phyloP scores from a whole-genome alignment of 2,888 invertebrate species.

The Microplitis deprimator region DNA sequence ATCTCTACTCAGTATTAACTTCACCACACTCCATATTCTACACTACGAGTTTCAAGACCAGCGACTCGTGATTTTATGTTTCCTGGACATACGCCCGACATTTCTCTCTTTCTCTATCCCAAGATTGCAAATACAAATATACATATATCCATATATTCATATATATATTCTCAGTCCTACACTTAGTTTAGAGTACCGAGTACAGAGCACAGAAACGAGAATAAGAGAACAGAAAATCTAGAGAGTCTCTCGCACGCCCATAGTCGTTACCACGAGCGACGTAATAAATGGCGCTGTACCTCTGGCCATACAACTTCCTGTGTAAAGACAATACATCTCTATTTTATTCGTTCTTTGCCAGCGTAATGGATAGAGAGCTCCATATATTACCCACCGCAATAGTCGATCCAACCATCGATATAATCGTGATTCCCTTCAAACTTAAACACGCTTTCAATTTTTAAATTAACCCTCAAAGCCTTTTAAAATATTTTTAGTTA shows the following conservation, averaged over 20 bases:
- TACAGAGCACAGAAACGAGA: not conserved
- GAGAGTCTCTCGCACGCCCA: constrained; percentile 36
- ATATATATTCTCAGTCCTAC: not conserved
- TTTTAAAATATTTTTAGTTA: too few relatives aligned
- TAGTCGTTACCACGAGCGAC: constrained; percentile 40
- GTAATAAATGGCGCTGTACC: constrained; percentile 58
- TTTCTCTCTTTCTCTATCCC: constrained; percentile 25
- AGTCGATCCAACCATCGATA: constrained; percentile 31
- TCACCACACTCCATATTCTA: not conserved
- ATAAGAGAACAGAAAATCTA: constrained; percentile 27
- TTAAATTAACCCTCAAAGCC: not conserved
- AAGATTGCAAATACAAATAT: constrained; percentile 9
- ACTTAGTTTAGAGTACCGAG: not conserved
- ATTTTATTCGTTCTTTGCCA: constrained; percentile 57
- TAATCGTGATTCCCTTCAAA: constrained; percentile 36
- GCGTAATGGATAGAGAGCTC: constrained; percentile 52
- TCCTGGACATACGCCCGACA: constrained; percentile 43
- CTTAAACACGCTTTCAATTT: constrained; percentile 31
- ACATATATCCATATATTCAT: constrained; percentile 15
- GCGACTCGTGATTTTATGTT: constrained; percentile 46
- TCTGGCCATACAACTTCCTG: constrained; percentile 56
- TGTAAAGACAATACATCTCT: constrained; percentile 64
- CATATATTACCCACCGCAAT: constrained; percentile 41
- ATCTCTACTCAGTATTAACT: not conserved
- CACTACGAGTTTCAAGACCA: constrained; percentile 9